Percentiles rank a stretch among this genome's conserved stretches.
phyloP scores from a whole-genome alignment of 2,113 vertebrate genomes.

The Ctenomys sociabilis region DNA sequence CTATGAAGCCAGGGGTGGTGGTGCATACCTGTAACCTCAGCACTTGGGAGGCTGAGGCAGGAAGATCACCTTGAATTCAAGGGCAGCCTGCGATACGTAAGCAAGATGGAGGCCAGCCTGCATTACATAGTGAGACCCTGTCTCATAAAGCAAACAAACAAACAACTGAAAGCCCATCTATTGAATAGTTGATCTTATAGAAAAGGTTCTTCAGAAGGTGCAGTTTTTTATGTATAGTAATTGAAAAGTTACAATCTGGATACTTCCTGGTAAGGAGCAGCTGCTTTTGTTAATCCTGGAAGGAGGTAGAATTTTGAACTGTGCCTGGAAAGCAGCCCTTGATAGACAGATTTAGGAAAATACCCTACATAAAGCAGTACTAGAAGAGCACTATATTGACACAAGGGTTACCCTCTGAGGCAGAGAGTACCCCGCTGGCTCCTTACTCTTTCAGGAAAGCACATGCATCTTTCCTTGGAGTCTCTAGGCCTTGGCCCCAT shows the following conservation, averaged over 20 bases:
- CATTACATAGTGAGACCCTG: neutral
- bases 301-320: conserved; percentile 24
- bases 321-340: neutral
- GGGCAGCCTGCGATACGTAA: neutral
- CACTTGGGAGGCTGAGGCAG: neutral
- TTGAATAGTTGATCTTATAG: neutral
- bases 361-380: neutral
- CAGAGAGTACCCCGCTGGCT: neutral
- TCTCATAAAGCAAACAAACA: neutral
- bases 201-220: neutral
- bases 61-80: neutral
- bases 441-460: conserved; percentile 34
- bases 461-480: neutral
- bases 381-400: conserved; percentile 26
- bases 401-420: conserved; percentile 22
- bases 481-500: neutral
- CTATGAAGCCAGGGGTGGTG: neutral
- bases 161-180: neutral
- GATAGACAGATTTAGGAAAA: conserved; percentile 13
- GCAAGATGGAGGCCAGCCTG: neutral
- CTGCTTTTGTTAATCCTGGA: neutral
- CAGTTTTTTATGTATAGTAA: neutral
- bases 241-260: neutral
- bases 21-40: neutral
- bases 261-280: neutral